Base-by-base conservation (phyloP, 2,113 vertebrate species). In the Pollimyrus isidori region DNA sequence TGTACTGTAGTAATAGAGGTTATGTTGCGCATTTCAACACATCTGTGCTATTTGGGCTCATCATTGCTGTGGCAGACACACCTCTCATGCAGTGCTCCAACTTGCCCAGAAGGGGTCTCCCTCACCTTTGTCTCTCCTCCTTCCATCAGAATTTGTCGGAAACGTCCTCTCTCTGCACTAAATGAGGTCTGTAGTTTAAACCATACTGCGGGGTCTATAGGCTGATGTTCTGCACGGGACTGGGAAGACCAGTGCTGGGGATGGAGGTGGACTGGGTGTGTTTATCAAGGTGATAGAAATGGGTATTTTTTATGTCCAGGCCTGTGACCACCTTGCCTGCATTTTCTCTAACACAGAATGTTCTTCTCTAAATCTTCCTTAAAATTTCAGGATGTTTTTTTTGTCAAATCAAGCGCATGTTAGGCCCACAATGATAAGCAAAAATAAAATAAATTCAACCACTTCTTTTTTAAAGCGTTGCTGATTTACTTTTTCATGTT, bases 121-220 rank as follows among this genome's bases (percentile, higher is more conserved):
- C 19, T 84, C 45, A 48, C 65, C n/a, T 39, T 30, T 56, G 35
- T 53, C 45, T 62, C 21, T 7, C 49, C 35, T 17, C 21, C 73
- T 6, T 46, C 23, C 26, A 23, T 23, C 56, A 19, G 2, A 85
- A 87, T 53, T 89, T 21, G 89, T 88, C n/a, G 21, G 76, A 23
- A 89, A 88, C 11, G 30, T 88, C 84, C 62, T 89, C 92, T 86
- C 90, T 13, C 19, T 48, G 35, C 89, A 93, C 92, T 95, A 91
- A 92, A 96, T 96, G 95, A 96, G 91, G 92, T 93, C 87, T 0
- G 92, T 90, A 0, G 94, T 92, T 94, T 89, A 95, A 96, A 95
- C 95, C 92, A 88, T 62, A 11, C 86, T 89, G 80, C 3, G 92
- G 94, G 93, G 92, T 7, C 92, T 91, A 90, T 90, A 85, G 91